A percentile compares a stretch with the other conserved stretches of the same genome.
Conservation (phyloP, 2,888 invertebrate species). For the Troides oblongomaculatus region DNA sequence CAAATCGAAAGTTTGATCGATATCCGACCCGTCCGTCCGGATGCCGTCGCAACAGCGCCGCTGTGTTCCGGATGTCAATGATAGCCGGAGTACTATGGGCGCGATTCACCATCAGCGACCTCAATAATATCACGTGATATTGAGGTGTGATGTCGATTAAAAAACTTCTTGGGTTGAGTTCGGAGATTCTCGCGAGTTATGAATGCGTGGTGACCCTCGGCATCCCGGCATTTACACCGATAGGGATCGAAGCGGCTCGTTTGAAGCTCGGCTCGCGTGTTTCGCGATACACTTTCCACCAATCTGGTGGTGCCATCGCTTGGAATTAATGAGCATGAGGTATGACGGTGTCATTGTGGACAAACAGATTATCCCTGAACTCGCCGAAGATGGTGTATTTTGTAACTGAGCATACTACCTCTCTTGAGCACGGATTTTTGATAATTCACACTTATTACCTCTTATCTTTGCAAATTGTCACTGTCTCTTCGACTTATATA, state of each 20-base stretch:
- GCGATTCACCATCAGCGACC: no score
- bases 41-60: neutral
- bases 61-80: no score
- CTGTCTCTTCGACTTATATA: neutral
- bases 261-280: constrained; percentile 35
- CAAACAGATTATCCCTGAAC: constrained; percentile 25
- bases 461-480: neutral
- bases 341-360: constrained; percentile 36
- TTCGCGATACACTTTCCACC: constrained; percentile 42
- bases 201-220: constrained; percentile 37
- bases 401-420: constrained; percentile 3
- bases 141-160: no score
- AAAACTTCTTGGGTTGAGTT: constrained; percentile 1
- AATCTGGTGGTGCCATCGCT: constrained; percentile 42
- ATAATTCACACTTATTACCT: neutral
- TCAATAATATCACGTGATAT: no score
- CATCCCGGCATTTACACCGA: constrained; percentile 40
- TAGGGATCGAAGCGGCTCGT: constrained; percentile 41
- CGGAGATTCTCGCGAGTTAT: constrained; percentile 21
- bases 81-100: no score
- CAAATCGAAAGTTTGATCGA: constrained; percentile 27
- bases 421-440: neutral
- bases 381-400: constrained; percentile 29
- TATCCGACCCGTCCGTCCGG: constrained; percentile 16
- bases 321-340: constrained; percentile 40